These are phyloP conservation scores for Melinaea marsaeus DNA, from an alignment of 2,888 invertebrate genomes.

Conservation along the genomic window DNA sequence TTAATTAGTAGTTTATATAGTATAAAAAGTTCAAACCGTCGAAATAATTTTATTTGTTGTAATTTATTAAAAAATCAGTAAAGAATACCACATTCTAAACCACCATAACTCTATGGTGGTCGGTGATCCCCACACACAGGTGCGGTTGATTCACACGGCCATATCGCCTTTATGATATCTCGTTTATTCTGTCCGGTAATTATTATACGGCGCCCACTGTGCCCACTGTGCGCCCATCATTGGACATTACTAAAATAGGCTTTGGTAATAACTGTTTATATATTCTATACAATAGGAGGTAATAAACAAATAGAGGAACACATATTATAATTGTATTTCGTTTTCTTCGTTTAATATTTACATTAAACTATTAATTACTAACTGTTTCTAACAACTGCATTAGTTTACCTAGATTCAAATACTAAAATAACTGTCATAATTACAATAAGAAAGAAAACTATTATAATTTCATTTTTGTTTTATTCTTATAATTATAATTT, in stretches of 20 bases:
- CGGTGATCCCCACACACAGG: slow-evolving; percentile 56
- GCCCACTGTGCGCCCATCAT: slow-evolving; percentile 40
- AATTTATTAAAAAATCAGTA: not conserved
- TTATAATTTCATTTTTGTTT: too few relatives aligned
- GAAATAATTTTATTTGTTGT: too few relatives aligned
- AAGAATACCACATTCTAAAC: slow-evolving; percentile 12
- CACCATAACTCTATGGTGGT: slow-evolving; percentile 37
- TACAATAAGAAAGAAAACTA: too few relatives aligned
- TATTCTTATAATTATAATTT: too few relatives aligned
- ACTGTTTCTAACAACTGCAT: too few relatives aligned
- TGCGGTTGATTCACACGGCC: slow-evolving; percentile 71
- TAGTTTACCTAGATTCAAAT: too few relatives aligned
- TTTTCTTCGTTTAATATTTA: too few relatives aligned
- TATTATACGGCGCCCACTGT: slow-evolving; percentile 38
- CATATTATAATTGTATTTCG: too few relatives aligned
- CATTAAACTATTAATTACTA: too few relatives aligned
- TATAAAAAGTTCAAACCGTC: too few relatives aligned
- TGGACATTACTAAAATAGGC: slow-evolving; percentile 18
- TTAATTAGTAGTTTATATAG: too few relatives aligned
- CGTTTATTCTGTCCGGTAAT: slow-evolving; percentile 67
- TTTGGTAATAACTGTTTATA: not conserved
- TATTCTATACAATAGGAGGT: not conserved
- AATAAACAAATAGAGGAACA: not conserved
- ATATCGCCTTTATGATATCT: slow-evolving; percentile 61
- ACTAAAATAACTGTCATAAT: too few relatives aligned